Evolutionary conservation across 2,113 vertebrate genomes (phyloP).

Genomic region (Siniperca knerii): DNA sequence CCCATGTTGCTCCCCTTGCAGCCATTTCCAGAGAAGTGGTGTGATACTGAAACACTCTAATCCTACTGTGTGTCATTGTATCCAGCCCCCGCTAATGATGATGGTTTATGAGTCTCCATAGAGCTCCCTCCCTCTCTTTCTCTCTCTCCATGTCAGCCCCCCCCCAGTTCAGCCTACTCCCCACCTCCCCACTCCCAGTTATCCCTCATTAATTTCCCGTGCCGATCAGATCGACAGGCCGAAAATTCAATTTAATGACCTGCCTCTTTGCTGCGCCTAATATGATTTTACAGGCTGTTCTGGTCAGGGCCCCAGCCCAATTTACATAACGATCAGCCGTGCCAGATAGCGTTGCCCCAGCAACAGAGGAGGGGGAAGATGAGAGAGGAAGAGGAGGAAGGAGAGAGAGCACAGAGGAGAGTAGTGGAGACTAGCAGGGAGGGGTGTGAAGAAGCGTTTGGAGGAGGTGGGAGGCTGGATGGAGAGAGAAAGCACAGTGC

Average conservation of each 20-base stretch:
- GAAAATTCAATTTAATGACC: constrained; percentile 90
- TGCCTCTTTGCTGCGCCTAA: constrained; percentile 84
- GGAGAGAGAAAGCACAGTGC: constrained; percentile 47
- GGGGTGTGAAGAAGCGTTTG: constrained; percentile 58
- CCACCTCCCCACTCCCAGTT: constrained; percentile 64
- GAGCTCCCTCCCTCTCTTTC: constrained; percentile 43
- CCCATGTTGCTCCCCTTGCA: constrained; percentile 64
- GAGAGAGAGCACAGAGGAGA: constrained; percentile 57
- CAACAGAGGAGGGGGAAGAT: constrained; percentile 83
- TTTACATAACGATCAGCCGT: constrained; percentile 90
- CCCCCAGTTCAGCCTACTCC: background rate
- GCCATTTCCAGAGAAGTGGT: constrained; percentile 74
- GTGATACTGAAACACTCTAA: constrained; percentile 71
- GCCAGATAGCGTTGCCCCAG: constrained; percentile 90
- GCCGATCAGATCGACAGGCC: constrained; percentile 86
- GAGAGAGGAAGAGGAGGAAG: constrained; percentile 52
- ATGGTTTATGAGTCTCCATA: constrained; percentile 79
- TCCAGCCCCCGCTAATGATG: constrained; percentile 79
- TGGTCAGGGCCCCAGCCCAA: constrained; percentile 86
- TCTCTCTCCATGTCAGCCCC: constrained; percentile 2
- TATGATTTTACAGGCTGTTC: constrained; percentile 88
- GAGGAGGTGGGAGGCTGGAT: constrained; percentile 29
- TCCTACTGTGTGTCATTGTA: constrained; percentile 77
- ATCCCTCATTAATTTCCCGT: constrained; percentile 86
- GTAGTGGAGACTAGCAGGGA: constrained; percentile 59